Evolutionary conservation across 2,113 vertebrate species (phyloP), one percentile per base, ranked within the genome.

Genomic region (Pavo muticus): DNA sequence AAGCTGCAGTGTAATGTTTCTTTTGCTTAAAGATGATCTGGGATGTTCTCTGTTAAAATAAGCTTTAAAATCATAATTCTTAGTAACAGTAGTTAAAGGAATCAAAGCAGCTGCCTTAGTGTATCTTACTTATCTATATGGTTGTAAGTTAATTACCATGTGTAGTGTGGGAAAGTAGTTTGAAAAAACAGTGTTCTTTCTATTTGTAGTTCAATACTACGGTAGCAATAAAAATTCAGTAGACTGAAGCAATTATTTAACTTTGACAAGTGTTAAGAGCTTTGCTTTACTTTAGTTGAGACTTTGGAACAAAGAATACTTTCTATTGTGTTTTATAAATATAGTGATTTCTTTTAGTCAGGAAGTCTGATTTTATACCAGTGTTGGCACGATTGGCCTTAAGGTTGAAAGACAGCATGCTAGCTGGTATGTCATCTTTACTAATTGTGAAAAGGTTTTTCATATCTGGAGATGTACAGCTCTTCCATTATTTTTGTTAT

Each of bases 331-430:
- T 74, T 86, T 70, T 81, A 18, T 64, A 52, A 89, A 69, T 39
- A 17, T 47, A 52, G 30, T 48, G 93, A 17, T 78, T 88, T 39
- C 17, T 54, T 54, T 54, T 48, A 73, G 27, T 78, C 52, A 18
- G 47, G 30, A 63, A 75, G 40, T 64, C 29, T 88, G 60, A 54
- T 37, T 78, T 56, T 40, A 6, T 83, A 47, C 13, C 1, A 0
- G 6, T 91, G 4, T 79, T 75, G 14, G 11, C 72, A 61, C 87
- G 25, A 70, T 37, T 79, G 45, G 65, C 52, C 71, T 81, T 93
- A 88, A 94, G 77, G 88, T 90, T 96, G 90, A 94, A 94, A 92
- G 93, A 44, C 60, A 73, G 73, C 86, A 7, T 6, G 9, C 20
- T 45, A 44, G 59, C 80, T 94, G 73, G 11, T 84, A 14, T 59